A percentile compares a stretch with the other conserved stretches of the same genome.
Conservation (phyloP, 1,140 invertebrate species). For the Brachionus manjavacas region DNA sequence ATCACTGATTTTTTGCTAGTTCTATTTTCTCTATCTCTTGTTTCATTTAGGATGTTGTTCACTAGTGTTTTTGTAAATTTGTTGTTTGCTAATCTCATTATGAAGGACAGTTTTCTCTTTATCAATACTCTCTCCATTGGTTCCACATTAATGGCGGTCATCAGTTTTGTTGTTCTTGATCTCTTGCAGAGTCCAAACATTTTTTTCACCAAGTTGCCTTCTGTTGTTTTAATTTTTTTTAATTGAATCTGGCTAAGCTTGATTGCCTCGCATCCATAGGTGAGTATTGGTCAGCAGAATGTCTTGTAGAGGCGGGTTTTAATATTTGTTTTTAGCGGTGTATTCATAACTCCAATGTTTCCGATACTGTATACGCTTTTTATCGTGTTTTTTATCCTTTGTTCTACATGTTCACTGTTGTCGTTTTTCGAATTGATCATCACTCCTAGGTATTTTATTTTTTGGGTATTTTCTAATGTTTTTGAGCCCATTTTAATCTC, state of each 20-base stretch:
- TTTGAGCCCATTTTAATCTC: no score
- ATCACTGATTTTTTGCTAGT: neutral
- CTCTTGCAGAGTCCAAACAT: neutral
- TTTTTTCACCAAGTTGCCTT: neutral
- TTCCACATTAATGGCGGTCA: neutral
- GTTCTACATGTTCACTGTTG: no score
- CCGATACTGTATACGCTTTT: no score
- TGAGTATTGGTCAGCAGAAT: neutral
- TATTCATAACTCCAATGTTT: no score
- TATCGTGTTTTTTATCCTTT: no score
- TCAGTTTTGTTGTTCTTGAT: neutral
- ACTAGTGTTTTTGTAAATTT: neutral
- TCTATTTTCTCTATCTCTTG: neutral
- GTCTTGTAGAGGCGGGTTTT: no score
- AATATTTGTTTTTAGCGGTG: no score
- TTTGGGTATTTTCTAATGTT: no score
- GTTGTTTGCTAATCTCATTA: neutral
- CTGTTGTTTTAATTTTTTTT: neutral
- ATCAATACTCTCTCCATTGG: no score
- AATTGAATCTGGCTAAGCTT: neutral
- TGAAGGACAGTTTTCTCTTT: neutral
- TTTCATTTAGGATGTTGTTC: neutral
- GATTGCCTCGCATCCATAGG: neutral
- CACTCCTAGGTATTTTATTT: no score
- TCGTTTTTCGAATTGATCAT: no score